Base-by-base conservation (phyloP, 2,113 vertebrate genomes). In the Nannospalax galili region DNA sequence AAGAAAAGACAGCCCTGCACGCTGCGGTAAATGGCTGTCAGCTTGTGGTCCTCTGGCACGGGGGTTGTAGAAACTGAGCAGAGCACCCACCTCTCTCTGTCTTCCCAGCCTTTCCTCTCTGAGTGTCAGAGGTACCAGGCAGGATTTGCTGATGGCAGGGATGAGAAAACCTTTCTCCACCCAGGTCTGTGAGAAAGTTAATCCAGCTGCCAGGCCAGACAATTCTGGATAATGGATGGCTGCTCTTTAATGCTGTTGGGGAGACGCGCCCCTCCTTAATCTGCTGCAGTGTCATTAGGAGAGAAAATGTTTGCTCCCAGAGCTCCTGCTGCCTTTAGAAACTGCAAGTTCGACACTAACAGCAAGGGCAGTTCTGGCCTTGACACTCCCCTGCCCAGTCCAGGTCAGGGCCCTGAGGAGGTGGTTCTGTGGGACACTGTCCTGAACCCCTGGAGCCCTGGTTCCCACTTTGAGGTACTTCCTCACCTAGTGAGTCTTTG, bases 231-330 rank as follows among this genome's bases (percentile, higher is more conserved):
- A 89, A 98, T 78, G 89, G 74, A 93, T 85, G 91, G 85, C 84
- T 73, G 88, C 60, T 92, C 80, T 82, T 96, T 91, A 87, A 70
- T 14, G 84, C 78, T 85, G 60, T 92, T 82, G 92, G 77, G 70
- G 89, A 97, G 93, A 74, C 45, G 30, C n/a, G 67, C 87, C 94
- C 64, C 77, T 93, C 97, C 93, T 97, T 96, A 93, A 96, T 97
- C 95, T 91, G 24, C 96, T 73, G 62, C 0, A 0, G 86, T 84
- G 93, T 94, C 95, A 85, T 98, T 97, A 97, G 96, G 92, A 97
- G 87, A 92, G 90, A 97, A 98, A 97, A 97, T 67, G 32, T 97
- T 98, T 98, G 96, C 70, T 97, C 73, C 6, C 0, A 40, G 90
- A 64, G 96, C 82, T 95, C 65, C 73, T 0, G 0, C 12, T 48